phyloP scores from a whole-genome alignment of 2,113 vertebrate genomes.

The Pollimyrus isidori region DNA sequence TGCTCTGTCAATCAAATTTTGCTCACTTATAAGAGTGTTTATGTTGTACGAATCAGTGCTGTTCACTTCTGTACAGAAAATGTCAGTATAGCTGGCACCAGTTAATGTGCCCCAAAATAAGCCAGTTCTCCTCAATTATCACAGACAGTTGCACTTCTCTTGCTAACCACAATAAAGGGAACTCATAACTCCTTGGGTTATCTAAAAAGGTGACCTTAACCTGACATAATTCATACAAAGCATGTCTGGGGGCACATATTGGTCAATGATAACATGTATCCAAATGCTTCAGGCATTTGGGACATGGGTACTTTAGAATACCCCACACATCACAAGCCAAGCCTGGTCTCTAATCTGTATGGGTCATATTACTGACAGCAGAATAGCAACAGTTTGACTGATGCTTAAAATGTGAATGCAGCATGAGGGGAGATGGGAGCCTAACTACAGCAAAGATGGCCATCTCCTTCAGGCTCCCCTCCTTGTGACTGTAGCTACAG shows the following conservation, averaged over 20 bases:
- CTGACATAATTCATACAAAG: background rate
- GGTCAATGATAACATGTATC: background rate
- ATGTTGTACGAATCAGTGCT: background rate
- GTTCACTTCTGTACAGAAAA: background rate
- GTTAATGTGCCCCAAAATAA: background rate
- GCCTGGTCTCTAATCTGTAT: background rate
- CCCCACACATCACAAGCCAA: background rate
- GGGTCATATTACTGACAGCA: background rate
- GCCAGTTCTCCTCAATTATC: background rate
- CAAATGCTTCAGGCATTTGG: background rate
- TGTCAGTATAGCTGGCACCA: background rate
- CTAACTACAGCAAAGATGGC: background rate
- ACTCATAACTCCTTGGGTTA: background rate
- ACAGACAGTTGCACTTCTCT: background rate
- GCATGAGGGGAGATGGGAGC: background rate
- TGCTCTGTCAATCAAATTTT: background rate
- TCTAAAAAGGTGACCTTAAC: background rate
- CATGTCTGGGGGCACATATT: background rate
- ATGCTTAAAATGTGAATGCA: background rate
- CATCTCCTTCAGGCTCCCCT: background rate
- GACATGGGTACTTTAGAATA: background rate
- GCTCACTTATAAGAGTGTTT: background rate
- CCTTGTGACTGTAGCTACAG: background rate
- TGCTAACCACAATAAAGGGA: background rate
- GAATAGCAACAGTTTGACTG: background rate